Evolutionary conservation across 2,113 vertebrate species (phyloP), one percentile per base, ranked within the genome.

Genomic region (Odontophorus gujanensis): DNA sequence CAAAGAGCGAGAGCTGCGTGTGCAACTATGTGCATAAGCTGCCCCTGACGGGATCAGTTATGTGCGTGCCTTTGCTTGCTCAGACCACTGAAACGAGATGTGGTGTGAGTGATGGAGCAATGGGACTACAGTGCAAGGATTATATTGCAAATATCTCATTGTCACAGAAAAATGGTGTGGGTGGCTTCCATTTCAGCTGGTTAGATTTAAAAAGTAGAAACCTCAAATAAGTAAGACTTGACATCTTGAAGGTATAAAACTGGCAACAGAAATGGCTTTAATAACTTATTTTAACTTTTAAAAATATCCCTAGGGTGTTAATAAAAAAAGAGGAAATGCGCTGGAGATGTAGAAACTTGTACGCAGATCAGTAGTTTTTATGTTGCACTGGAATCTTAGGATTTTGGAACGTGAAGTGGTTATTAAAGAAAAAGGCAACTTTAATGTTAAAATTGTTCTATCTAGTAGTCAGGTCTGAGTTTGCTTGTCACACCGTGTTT

Each of bases 41-140:
- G 80, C 45, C 84, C 82, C 87, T 95, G 80, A 47, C 92, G 94
- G 88, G 92, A 93, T 94, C 90, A 92, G 95, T 94, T 90, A 94
- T 5, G 45, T 89, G 72, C 95, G 26, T 91, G 90, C 81, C 74
- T 83, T 61, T 78, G 86, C 92, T 94, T 93, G 89, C 89, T 96
- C 83, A 63, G 92, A 91, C 66, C 61, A 8, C 66, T 92, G 87
- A 91, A 91, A 62, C n/a, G 51, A 53, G 58, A 90, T 65, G 89
- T 61, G 78, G 53, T 87, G 42, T 79, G 53, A 61, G 12, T 77
- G 80, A 87, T 77, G 91, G 78, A 81, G 71, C 73, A 89, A 74
- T 81, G 61, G 73, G 85, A 43, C 75, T 96, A 34, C 82, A 74
- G 53, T 43, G 6, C 85, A 85, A 90, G 90, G 59, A 73, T 85